These are phyloP conservation scores for Acromyrmex charruanus DNA, from an alignment of 1,140 invertebrate species.

Conservation along the genomic window DNA sequence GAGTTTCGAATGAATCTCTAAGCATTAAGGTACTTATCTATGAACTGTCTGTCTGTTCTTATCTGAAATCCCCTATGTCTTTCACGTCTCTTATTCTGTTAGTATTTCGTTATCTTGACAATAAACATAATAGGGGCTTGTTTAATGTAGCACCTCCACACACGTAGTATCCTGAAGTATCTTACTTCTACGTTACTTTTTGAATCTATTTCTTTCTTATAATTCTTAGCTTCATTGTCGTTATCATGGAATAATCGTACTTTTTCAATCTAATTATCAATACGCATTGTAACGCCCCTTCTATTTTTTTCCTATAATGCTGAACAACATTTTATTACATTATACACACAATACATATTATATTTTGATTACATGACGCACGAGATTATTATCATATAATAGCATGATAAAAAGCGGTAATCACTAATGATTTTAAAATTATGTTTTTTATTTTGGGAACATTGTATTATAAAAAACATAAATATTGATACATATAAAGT, in stretches of 20 bases:
- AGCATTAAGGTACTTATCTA: slow-evolving; percentile 87
- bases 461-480: neutral
- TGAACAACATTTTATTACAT: slow-evolving; percentile 41
- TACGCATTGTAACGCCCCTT: slow-evolving; percentile 16
- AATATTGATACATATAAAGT: neutral
- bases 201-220: slow-evolving; percentile 35
- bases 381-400: neutral
- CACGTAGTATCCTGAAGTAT: slow-evolving; percentile 54
- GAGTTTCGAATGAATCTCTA: slow-evolving; percentile 88
- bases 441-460: slow-evolving; percentile 3
- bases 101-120: slow-evolving; percentile 70
- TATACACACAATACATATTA: slow-evolving; percentile 27
- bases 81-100: slow-evolving; percentile 69
- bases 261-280: slow-evolving; percentile 62
- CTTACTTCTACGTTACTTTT: slow-evolving; percentile 66
- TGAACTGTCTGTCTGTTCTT: slow-evolving; percentile 84
- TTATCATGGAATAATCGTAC: slow-evolving; percentile 71
- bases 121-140: slow-evolving; percentile 77
- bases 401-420: slow-evolving; percentile 2
- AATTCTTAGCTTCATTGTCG: slow-evolving; percentile 56
- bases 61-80: slow-evolving; percentile 76
- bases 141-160: slow-evolving; percentile 78
- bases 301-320: slow-evolving; percentile 12
- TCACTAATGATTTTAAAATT: neutral
- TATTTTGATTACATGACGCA: slow-evolving; percentile 3